These are phyloP conservation scores for Scolopax bukidnonensis DNA, from an alignment of 2,797 vertebrate genomes.

Conservation along the genomic window DNA sequence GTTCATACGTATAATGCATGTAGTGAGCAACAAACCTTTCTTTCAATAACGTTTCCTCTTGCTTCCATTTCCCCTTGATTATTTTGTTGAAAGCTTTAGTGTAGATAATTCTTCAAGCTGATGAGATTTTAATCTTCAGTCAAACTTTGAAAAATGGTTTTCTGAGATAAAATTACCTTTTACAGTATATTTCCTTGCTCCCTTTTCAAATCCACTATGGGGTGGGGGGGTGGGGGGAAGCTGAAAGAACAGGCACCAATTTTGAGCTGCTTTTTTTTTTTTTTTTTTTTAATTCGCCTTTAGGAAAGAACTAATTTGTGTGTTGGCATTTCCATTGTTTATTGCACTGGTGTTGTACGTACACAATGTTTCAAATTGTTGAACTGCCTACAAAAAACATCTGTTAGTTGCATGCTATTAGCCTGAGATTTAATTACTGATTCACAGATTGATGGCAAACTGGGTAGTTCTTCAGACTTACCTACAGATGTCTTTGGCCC, in stretches of 20 bases:
- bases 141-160: background rate
- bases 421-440: constrained; percentile 68
- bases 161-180: background rate
- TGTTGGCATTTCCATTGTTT: constrained; percentile 54
- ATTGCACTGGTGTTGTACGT: background rate
- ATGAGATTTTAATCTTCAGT: background rate
- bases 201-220: background rate
- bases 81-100: background rate
- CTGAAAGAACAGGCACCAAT: background rate
- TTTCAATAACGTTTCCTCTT: background rate
- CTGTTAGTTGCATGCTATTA: constrained; percentile 46
- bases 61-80: background rate
- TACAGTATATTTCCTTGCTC: background rate
- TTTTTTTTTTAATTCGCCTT: background rate
- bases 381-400: constrained; percentile 40
- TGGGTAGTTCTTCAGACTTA: constrained; percentile 27
- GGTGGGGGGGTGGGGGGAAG: too few relatives aligned
- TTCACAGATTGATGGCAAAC: constrained; percentile 40
- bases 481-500: constrained; percentile 52
- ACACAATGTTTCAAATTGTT: constrained; percentile 49
- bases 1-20: background rate
- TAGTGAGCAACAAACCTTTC: background rate
- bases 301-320: constrained; percentile 20
- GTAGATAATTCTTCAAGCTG: background rate
- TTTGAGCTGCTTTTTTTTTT: background rate